These are phyloP conservation scores for Trichomalopsis sarcophagae DNA, from an alignment of 1,140 invertebrate genomes.

Conservation along the genomic window DNA sequence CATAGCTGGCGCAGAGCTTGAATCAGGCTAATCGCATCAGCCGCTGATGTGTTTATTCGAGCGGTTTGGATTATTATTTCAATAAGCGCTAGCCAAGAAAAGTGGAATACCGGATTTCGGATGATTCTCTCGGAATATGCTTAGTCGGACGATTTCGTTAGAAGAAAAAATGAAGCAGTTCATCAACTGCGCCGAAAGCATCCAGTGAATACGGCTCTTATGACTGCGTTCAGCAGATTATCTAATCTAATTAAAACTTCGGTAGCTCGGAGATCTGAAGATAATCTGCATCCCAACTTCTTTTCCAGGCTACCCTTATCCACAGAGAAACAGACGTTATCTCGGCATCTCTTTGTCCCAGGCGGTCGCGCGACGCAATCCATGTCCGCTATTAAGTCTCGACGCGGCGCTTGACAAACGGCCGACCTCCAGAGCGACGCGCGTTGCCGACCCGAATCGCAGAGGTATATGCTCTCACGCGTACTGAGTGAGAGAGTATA, in stretches of 20 bases:
- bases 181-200: background rate
- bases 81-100: background rate
- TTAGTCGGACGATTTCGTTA: too few species aligned
- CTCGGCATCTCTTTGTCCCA: constrained; percentile 9
- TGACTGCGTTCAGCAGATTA: too few species aligned
- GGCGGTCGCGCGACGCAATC: background rate
- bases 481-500: background rate
- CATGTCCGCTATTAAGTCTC: constrained; percentile 12
- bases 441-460: constrained; percentile 4
- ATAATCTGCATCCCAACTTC: background rate
- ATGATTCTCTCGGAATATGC: too few species aligned
- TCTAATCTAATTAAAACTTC: too few species aligned
- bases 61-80: background rate
- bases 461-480: background rate
- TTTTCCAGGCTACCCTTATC: background rate
- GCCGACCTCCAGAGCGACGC: background rate
- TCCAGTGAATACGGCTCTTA: too few species aligned
- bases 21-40: background rate
- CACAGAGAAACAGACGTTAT: background rate
- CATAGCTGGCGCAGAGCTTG: background rate
- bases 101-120: too few species aligned
- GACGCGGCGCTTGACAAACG: constrained; percentile 28
- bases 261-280: background rate
- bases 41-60: background rate
- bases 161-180: background rate